Conservation (phyloP, 2,797 vertebrate genomes). For the Lacerta viridis region DNA sequence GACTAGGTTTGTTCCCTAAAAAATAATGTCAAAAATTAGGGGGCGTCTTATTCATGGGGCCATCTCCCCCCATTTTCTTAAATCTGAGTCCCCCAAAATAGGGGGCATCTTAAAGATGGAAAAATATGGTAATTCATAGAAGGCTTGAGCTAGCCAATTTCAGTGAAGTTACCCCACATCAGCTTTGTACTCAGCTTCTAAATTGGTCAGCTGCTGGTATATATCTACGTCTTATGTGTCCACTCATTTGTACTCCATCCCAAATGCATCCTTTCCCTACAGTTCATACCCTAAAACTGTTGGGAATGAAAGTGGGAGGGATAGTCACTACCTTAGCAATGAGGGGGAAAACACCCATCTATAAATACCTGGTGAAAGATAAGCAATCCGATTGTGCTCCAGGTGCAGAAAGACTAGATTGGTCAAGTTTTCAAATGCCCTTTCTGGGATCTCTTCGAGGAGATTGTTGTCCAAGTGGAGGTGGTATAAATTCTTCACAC, state of each 20-base stretch:
- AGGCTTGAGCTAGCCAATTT: background rate
- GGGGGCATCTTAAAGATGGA: too few species aligned
- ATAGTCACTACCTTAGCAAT: background rate
- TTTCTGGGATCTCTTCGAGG: constrained; percentile 14
- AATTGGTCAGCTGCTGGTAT: background rate
- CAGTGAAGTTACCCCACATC: background rate
- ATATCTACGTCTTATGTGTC: background rate
- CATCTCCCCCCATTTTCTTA: too few species aligned
- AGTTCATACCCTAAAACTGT: background rate
- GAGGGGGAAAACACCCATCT: too few species aligned
- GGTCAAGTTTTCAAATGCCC: constrained; percentile 44
- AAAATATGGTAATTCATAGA: background rate
- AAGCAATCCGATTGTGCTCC: constrained; percentile 47
- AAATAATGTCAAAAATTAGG: too few species aligned
- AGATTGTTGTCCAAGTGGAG: constrained; percentile 45
- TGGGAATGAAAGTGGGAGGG: background rate
- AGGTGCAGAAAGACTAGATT: constrained; percentile 48
- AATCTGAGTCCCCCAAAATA: too few species aligned
- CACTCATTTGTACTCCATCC: background rate
- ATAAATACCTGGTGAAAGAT: constrained; percentile 51
- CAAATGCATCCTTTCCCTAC: background rate
- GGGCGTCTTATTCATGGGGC: too few species aligned
- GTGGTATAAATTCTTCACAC: background rate
- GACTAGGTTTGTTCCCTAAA: too few species aligned
- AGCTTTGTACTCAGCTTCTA: background rate